These are phyloP conservation scores for Mesochorus sp. DNA, from an alignment of 2,888 invertebrate genomes.

Conservation along the genomic window DNA sequence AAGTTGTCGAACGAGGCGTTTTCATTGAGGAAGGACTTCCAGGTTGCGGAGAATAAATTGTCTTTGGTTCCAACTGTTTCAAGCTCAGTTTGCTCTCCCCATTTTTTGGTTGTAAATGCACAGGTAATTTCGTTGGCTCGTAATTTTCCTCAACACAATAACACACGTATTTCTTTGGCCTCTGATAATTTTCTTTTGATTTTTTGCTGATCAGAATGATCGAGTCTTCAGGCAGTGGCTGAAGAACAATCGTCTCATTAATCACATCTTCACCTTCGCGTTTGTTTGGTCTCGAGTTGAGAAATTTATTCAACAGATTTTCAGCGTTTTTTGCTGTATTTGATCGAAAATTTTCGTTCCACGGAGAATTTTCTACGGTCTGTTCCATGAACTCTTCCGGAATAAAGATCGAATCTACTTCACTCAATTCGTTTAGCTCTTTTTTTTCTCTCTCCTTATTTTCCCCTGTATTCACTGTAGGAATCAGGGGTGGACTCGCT, in stretches of 20 bases:
- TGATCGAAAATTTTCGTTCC: slow-evolving; percentile 1
- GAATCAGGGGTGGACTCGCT: slow-evolving; percentile 56
- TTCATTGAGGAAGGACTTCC: slow-evolving; percentile 15
- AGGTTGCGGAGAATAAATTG: not conserved
- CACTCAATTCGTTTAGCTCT: slow-evolving; percentile 19
- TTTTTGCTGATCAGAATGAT: not conserved
- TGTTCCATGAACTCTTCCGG: not conserved
- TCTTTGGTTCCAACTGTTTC: not conserved
- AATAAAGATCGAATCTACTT: not conserved
- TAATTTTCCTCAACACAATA: slow-evolving; percentile 65
- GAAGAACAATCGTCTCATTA: not conserved
- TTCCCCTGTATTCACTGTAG: slow-evolving; percentile 41
- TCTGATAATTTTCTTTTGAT: slow-evolving; percentile 6
- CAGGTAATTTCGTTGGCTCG: slow-evolving; percentile 10
- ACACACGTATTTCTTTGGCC: slow-evolving; percentile 68
- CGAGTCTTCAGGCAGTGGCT: not conserved
- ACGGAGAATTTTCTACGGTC: not conserved
- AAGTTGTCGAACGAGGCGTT: not conserved
- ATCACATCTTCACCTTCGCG: slow-evolving; percentile 15
- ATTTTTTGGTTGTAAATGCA: not conserved
- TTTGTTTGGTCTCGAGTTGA: slow-evolving; percentile 2
- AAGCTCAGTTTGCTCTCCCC: not conserved
- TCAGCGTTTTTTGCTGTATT: not conserved
- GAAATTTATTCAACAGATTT: not conserved
- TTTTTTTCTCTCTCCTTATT: slow-evolving; percentile 26